These are phyloP conservation scores for Tragelaphus imberbis DNA, from an alignment of 2,113 vertebrate genomes.

Conservation along the genomic window DNA sequence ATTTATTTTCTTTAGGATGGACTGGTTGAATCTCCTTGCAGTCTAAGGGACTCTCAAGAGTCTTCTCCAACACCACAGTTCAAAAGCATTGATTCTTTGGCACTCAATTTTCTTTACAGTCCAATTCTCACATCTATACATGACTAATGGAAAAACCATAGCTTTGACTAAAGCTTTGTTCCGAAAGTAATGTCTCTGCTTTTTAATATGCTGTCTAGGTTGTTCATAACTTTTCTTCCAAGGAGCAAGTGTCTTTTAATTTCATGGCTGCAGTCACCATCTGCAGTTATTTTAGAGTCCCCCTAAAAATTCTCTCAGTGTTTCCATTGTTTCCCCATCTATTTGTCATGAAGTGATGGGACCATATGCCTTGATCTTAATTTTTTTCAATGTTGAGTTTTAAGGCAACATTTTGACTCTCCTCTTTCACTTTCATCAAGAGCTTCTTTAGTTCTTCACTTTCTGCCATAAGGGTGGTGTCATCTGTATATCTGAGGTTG, in stretches of 20 bases:
- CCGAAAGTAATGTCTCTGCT: not conserved
- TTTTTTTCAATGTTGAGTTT: not conserved
- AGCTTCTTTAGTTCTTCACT: not conserved
- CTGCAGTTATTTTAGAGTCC: not conserved
- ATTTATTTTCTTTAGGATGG: not conserved
- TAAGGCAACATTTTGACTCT: not conserved
- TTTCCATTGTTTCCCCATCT: not conserved
- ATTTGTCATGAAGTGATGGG: not conserved
- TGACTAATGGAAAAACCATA: not conserved
- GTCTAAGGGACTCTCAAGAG: not conserved
- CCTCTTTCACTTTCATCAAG: not conserved
- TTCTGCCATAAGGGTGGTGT: not conserved
- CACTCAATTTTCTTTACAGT: no score
- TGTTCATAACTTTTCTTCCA: not conserved
- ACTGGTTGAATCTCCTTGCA: not conserved
- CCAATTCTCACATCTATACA: not conserved
- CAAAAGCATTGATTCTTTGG: not conserved
- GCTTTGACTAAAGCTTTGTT: not conserved
- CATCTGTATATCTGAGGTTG: not conserved
- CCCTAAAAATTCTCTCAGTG: not conserved
- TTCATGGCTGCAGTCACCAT: not conserved
- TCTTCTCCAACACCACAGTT: not conserved
- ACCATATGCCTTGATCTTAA: not conserved
- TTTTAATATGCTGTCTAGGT: not conserved
- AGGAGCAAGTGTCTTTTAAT: not conserved